Evolutionary conservation across 2,113 vertebrate genomes (phyloP).

Genomic region (Gavia stellata): DNA sequence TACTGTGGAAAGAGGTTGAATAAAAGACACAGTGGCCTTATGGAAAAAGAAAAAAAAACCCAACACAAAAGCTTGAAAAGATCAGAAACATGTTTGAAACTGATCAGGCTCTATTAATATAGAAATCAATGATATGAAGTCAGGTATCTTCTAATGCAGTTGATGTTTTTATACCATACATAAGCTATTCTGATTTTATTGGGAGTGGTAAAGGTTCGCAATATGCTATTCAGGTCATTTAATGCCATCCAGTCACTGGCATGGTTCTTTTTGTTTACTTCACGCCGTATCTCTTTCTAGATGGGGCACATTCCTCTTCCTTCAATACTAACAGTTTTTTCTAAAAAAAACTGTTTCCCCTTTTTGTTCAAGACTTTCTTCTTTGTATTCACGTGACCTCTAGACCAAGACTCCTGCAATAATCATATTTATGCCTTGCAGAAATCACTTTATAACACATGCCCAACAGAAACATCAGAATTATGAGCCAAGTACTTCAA

Average conservation of each 20-base stretch:
- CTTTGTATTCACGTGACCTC: background rate
- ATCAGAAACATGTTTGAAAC: background rate
- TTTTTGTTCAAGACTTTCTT: background rate
- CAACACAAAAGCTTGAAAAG: background rate
- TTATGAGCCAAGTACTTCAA: background rate
- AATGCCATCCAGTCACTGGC: background rate
- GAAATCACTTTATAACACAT: background rate
- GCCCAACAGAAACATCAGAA: background rate
- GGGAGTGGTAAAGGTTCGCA: background rate
- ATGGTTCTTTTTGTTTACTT: background rate
- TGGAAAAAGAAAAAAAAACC: rapidly evolving
- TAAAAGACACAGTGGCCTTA: background rate
- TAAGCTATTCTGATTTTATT: background rate
- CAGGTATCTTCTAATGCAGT: background rate
- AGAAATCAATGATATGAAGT: background rate
- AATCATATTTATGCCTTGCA: background rate
- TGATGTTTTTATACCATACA: background rate
- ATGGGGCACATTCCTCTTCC: background rate
- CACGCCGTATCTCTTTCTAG: background rate
- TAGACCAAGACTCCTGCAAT: background rate
- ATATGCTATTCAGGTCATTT: background rate
- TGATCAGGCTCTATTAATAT: background rate
- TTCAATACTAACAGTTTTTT: background rate
- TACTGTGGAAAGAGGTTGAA: background rate
- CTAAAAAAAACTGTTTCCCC: background rate